These are phyloP conservation scores for Eupelmus urozonus DNA, from an alignment of 2,888 invertebrate genomes.

Conservation along the genomic window DNA sequence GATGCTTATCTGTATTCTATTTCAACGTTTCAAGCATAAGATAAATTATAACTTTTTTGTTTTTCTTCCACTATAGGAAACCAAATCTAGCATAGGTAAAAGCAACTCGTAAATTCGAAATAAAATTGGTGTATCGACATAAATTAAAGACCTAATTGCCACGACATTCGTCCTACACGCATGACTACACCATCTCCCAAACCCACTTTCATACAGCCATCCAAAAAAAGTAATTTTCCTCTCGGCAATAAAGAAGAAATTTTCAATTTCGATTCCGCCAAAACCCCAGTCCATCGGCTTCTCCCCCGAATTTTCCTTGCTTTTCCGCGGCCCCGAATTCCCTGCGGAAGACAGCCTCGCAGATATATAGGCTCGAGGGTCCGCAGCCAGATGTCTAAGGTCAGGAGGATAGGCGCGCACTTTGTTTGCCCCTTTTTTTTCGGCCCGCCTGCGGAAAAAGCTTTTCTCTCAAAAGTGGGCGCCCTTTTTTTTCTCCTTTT, in stretches of 20 bases:
- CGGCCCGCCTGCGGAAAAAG: conserved; percentile 15
- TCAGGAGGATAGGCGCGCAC: not conserved
- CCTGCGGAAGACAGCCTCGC: conserved; percentile 28
- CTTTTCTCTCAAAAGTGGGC: conserved; percentile 1
- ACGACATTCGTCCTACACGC: no score
- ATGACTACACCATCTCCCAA: no score
- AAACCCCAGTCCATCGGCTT: not conserved
- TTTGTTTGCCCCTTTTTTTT: not conserved
- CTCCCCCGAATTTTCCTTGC: conserved; percentile 30
- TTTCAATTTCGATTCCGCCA: conserved; percentile 28
- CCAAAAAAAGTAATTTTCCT: conserved; percentile 1
- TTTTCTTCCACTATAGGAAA: no score
- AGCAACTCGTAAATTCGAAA: no score
- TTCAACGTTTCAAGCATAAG: no score
- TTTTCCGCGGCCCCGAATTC: conserved; percentile 21
- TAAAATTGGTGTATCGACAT: no score
- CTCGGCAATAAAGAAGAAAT: conserved; percentile 18
- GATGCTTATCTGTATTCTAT: no score
- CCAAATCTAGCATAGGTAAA: no score
- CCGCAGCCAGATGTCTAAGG: conserved; percentile 28
- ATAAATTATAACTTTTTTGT: no score
- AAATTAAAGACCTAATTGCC: no score
- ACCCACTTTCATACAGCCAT: no score
- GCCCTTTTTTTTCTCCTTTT: conserved; percentile 7
- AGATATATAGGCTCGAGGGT: not conserved